Evolutionary conservation across 1,140 invertebrate genomes (phyloP).

Genomic region (Cyclargus thomasi): DNA sequence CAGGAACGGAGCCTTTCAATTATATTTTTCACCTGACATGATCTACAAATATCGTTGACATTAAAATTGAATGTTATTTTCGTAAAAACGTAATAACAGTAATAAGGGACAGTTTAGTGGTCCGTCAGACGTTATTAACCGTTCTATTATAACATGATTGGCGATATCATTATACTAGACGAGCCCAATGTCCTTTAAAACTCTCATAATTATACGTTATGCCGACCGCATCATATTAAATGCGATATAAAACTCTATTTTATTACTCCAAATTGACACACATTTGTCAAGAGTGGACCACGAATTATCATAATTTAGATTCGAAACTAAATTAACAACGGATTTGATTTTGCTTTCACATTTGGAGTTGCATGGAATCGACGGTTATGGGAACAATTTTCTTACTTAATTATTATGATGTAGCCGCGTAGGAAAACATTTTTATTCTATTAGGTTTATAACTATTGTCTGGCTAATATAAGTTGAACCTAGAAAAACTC

Average conservation of each 20-base stretch:
- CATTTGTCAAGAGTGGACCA: slow-evolving; percentile 67
- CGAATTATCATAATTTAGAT: slow-evolving; percentile 53
- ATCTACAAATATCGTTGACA: too few relatives aligned
- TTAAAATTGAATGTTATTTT: too few relatives aligned
- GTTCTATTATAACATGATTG: slow-evolving; percentile 7
- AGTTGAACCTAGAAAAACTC: too few relatives aligned
- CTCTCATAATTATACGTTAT: slow-evolving; percentile 56
- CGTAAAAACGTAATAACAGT: slow-evolving; percentile 4
- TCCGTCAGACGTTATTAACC: slow-evolving; percentile 8
- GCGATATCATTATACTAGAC: slow-evolving; percentile 24
- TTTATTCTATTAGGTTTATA: too few relatives aligned
- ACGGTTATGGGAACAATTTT: too few relatives aligned
- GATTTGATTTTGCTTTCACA: slow-evolving; percentile 4
- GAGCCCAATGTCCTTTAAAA: slow-evolving; percentile 31
- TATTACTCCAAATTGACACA: slow-evolving; percentile 69
- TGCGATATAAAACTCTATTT: slow-evolving; percentile 70
- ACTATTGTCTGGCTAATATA: too few relatives aligned
- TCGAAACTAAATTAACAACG: slow-evolving; percentile 26
- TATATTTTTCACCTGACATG: too few relatives aligned
- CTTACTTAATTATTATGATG: too few relatives aligned
- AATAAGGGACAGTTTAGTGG: slow-evolving; percentile 11
- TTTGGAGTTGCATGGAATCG: not conserved
- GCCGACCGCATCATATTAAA: slow-evolving; percentile 64
- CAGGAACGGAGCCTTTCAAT: too few relatives aligned
- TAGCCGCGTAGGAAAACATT: too few relatives aligned